Percentiles rank a stretch among this genome's conserved stretches.
Conservation (phyloP, 2,888 invertebrate genomes). For the Vanessa cardui region DNA sequence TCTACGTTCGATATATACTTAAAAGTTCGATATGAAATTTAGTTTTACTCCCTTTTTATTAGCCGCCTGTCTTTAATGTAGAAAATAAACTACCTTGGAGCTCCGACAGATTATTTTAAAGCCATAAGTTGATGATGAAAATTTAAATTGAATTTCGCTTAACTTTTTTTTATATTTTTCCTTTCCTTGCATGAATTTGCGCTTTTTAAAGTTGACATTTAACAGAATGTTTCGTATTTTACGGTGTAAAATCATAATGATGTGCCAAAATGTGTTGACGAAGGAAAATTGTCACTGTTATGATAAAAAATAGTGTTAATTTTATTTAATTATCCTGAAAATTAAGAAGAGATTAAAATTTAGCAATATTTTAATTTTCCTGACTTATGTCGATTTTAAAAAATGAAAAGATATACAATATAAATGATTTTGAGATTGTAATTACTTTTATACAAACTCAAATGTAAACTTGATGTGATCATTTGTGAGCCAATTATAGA, state of each 20-base stretch:
- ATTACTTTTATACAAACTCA: no score
- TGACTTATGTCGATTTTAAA: not conserved
- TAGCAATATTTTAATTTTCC: not conserved
- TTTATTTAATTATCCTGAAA: not conserved
- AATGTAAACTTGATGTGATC: no score
- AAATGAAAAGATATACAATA: no score
- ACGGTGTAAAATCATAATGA: constrained; percentile 5
- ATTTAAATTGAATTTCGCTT: not conserved
- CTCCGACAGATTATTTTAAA: not conserved
- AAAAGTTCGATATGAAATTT: no score
- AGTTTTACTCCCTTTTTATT: not conserved
- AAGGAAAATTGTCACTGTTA: not conserved
- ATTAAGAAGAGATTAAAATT: not conserved
- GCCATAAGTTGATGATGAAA: not conserved
- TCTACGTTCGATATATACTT: no score
- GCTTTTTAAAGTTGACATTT: not conserved
- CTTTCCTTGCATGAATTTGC: not conserved
- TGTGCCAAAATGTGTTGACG: not conserved
- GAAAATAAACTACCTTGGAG: not conserved
- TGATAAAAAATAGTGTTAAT: not conserved
- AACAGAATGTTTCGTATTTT: not conserved
- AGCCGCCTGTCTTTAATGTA: not conserved
- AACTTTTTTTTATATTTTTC: not conserved
- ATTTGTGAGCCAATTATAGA: no score
- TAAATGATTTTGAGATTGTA: no score